Evolutionary conservation across 2,888 invertebrate genomes (phyloP).

Genomic region (Hypena proboscidalis): DNA sequence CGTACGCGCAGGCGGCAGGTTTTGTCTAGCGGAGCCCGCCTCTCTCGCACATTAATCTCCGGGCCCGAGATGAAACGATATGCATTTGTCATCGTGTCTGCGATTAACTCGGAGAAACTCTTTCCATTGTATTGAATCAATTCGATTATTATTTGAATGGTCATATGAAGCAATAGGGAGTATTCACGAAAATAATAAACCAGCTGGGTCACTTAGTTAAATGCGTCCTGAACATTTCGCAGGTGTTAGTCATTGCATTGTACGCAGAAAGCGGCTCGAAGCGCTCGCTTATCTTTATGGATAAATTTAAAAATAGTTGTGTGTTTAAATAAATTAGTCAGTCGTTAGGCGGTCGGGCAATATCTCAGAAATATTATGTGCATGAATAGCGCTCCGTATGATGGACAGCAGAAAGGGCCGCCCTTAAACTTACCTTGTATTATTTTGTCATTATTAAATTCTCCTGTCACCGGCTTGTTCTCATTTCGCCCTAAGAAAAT

Average conservation of each 20-base stretch:
- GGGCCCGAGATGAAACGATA: slow-evolving; percentile 80
- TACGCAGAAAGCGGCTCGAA: slow-evolving; percentile 13
- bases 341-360: slow-evolving; percentile 78
- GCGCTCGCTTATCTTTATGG: slow-evolving; percentile 28
- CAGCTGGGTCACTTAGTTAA: slow-evolving; percentile 6
- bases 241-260: slow-evolving; percentile 25
- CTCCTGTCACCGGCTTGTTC: slow-evolving; percentile 78
- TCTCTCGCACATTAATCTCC: slow-evolving; percentile 79
- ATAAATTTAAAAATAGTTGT: slow-evolving; percentile 43
- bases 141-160: slow-evolving; percentile 73
- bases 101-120: slow-evolving; percentile 79
- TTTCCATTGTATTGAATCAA: slow-evolving; percentile 78
- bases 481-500: slow-evolving; percentile 81
- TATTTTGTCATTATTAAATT: slow-evolving; percentile 86
- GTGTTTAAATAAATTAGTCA: slow-evolving; percentile 75
- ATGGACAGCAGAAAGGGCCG: slow-evolving; percentile 84
- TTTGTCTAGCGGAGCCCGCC: slow-evolving; percentile 75
- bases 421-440: slow-evolving; percentile 83
- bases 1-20: slow-evolving; percentile 75
- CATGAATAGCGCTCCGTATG: slow-evolving; percentile 82
- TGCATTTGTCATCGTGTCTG: slow-evolving; percentile 81
- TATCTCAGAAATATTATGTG: slow-evolving; percentile 81
- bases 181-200: slow-evolving; percentile 47
- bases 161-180: slow-evolving; percentile 53
- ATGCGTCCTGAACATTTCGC: slow-evolving; percentile 17